Evolutionary conservation across 2,113 vertebrate genomes (phyloP).

Genomic region (Lonchura striata): DNA sequence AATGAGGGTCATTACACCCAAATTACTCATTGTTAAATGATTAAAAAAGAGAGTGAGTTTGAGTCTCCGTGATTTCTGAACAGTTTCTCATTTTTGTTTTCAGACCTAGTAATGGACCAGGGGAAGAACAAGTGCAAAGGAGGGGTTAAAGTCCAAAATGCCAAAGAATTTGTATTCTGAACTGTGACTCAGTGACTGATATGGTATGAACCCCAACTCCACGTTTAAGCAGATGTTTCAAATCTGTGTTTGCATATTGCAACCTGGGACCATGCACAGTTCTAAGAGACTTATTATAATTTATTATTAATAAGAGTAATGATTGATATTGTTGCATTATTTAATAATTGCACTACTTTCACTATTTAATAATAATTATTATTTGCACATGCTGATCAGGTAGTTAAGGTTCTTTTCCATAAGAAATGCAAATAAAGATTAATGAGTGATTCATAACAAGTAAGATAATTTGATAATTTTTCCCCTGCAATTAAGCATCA

Average conservation of each 20-base stretch:
- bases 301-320: constrained; percentile 58
- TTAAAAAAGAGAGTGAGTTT: neutral
- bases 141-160: neutral
- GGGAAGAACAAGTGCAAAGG: neutral
- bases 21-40: neutral
- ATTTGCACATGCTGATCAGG: constrained; percentile 55
- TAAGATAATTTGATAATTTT: constrained; percentile 43
- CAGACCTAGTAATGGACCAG: neutral
- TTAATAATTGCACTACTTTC: constrained; percentile 54
- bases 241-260: neutral
- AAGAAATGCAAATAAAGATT: constrained; percentile 62
- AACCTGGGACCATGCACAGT: neutral
- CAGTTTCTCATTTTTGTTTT: neutral
- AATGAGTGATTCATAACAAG: constrained; percentile 42
- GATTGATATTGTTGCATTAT: constrained; percentile 64
- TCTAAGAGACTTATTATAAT: constrained; percentile 32
- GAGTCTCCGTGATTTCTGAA: neutral
- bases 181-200: neutral
- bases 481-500: neutral
- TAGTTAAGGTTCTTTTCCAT: constrained; percentile 29
- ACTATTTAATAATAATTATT: constrained; percentile 58
- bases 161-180: neutral
- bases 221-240: neutral
- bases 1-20: neutral
- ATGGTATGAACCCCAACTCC: neutral